A percentile compares a stretch with the other conserved stretches of the same genome.
Evolutionary conservation across 2,888 invertebrate species (phyloP).

Genomic region (Caenorhabditis zanzibari): DNA sequence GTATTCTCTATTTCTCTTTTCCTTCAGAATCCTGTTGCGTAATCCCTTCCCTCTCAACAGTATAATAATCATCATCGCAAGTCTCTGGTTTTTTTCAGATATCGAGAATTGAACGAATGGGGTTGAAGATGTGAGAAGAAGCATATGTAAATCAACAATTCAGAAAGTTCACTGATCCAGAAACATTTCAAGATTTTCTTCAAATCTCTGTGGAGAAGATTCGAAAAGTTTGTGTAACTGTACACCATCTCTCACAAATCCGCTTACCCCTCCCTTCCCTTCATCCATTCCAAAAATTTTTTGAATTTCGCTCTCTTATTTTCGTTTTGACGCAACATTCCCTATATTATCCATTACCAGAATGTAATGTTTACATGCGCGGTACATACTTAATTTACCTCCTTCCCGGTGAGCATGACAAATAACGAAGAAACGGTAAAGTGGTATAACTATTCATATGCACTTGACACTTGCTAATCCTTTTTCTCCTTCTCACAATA

Average conservation of each 20-base stretch:
- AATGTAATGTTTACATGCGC: constrained; percentile 34
- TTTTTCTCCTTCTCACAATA: background rate
- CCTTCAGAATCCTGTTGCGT: constrained; percentile 53
- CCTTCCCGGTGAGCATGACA: constrained; percentile 7
- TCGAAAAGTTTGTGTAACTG: background rate
- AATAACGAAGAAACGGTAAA: constrained; percentile 7
- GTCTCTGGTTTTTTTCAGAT: constrained; percentile 28
- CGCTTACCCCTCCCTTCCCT: constrained; percentile 5
- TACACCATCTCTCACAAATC: constrained; percentile 24
- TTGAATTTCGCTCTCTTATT: constrained; percentile 1
- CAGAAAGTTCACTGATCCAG: constrained; percentile 36
- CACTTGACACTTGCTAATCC: constrained; percentile 61
- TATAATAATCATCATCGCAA: constrained; percentile 14
- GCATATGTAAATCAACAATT: constrained; percentile 27
- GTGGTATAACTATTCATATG: background rate
- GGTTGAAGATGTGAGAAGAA: constrained; percentile 10
- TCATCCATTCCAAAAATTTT: too few species aligned
- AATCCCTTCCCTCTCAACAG: constrained; percentile 42
- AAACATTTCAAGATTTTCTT: constrained; percentile 23
- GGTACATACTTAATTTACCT: constrained; percentile 49
- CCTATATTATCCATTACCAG: background rate
- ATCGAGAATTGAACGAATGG: constrained; percentile 32
- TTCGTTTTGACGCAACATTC: constrained; percentile 22
- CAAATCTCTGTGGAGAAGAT: background rate
- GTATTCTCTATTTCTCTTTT: constrained; percentile 7